Conservation (phyloP, 2,888 invertebrate genomes). For the Eupithecia tripunctaria region DNA sequence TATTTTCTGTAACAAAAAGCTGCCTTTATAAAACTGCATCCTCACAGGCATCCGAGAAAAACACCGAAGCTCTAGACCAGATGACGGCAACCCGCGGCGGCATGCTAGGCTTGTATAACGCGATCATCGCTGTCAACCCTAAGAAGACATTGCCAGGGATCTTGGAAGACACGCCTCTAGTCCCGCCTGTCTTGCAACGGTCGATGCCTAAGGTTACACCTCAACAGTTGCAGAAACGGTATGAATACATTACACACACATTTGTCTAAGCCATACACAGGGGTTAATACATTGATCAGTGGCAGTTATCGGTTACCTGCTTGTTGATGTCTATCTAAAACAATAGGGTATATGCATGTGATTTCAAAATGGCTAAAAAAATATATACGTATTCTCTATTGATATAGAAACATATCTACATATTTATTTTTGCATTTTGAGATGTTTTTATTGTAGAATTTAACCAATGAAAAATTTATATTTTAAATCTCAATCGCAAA, state of each 20-base stretch:
- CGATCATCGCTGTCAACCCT: constrained; percentile 85
- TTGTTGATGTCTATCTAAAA: background rate
- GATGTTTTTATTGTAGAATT: too few relatives aligned
- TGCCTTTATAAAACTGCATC: background rate
- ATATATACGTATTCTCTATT: too few relatives aligned
- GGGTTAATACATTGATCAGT: too few relatives aligned
- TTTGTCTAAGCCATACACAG: background rate
- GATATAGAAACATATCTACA: too few relatives aligned
- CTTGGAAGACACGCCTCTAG: constrained; percentile 78
- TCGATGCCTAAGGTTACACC: constrained; percentile 78
- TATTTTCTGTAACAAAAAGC: background rate
- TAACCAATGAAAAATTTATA: too few relatives aligned
- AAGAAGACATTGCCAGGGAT: constrained; percentile 82
- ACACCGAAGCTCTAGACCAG: constrained; percentile 86
- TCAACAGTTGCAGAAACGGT: constrained; percentile 78
- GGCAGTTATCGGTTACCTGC: background rate
- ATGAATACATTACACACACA: constrained; percentile 40
- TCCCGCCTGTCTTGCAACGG: constrained; percentile 65
- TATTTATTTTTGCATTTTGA: too few relatives aligned
- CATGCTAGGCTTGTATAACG: constrained; percentile 86
- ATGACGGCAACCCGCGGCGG: constrained; percentile 85
- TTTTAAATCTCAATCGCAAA: too few relatives aligned
- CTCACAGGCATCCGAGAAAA: constrained; percentile 76
- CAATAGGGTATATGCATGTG: too few relatives aligned
- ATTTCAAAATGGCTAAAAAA: too few relatives aligned